These are phyloP conservation scores for Botrylloides violaceus DNA, from an alignment of 23 tunicate genomes.

Conservation along the genomic window DNA sequence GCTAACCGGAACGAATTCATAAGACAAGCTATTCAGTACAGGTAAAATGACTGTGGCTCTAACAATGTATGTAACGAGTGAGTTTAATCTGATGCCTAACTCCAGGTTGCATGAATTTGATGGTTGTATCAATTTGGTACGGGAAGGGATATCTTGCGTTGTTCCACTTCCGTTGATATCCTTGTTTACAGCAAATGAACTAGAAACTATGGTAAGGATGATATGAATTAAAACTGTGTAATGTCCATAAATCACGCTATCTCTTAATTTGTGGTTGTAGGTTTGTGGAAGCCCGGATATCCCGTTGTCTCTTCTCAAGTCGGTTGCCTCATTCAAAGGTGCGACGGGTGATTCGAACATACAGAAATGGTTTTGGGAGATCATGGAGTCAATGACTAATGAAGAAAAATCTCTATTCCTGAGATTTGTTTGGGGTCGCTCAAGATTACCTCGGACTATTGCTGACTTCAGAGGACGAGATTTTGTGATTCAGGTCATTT, in stretches of 20 bases:
- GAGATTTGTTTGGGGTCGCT: conserved; percentile 92
- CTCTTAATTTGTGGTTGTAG: conserved; percentile 5
- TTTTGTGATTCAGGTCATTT: conserved; percentile 75
- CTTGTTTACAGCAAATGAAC: conserved; percentile 63
- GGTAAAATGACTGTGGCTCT: conserved; percentile 24
- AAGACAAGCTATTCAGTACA: conserved; percentile 38
- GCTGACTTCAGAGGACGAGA: conserved; percentile 89
- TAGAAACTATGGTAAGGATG: conserved; percentile 63
- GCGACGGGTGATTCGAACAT: conserved; percentile 39
- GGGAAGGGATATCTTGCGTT: conserved; percentile 66
- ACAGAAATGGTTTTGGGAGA: conserved; percentile 75
- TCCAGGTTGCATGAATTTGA: conserved; percentile 79
- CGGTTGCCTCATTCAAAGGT: conserved; percentile 71
- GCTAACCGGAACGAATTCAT: conserved; percentile 44
- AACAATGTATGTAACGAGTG: no score
- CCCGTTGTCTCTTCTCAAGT: conserved; percentile 56
- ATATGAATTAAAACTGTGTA: not conserved
- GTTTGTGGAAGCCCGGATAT: conserved; percentile 87
- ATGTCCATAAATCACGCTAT: not conserved
- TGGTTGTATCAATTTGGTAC: conserved; percentile 41
- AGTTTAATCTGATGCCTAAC: no score
- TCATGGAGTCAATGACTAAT: conserved; percentile 53
- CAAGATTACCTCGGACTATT: conserved; percentile 70
- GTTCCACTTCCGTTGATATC: conserved; percentile 58
- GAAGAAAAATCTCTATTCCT: conserved; percentile 73